Percentiles rank a stretch among this genome's conserved stretches.
phyloP scores from a whole-genome alignment of 2,888 invertebrate genomes.

The Mesorhabditis sp. region DNA sequence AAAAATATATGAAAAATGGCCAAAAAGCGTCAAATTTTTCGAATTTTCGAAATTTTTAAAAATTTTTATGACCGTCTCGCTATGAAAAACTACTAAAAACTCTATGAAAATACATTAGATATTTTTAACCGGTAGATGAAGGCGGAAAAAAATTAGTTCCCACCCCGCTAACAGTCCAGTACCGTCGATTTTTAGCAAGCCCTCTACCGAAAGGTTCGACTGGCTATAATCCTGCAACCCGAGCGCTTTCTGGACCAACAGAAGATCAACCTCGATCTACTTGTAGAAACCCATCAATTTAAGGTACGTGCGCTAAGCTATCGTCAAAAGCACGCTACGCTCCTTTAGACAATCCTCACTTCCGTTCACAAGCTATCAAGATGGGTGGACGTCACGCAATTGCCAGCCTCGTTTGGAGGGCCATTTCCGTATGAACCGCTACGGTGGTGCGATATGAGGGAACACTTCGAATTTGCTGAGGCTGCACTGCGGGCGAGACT shows the following conservation, averaged over 20 bases:
- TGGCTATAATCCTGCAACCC: slow-evolving; percentile 68
- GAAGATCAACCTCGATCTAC: slow-evolving; percentile 61
- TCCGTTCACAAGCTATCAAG: slow-evolving; percentile 70
- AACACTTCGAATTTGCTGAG: slow-evolving; percentile 60
- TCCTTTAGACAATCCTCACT: slow-evolving; percentile 70
- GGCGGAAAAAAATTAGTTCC: no score
- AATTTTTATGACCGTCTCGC: no score
- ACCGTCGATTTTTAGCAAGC: slow-evolving; percentile 35
- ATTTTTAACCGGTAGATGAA: no score
- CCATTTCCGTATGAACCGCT: slow-evolving; percentile 72
- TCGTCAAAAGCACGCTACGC: not conserved
- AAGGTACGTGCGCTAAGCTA: slow-evolving; percentile 29
- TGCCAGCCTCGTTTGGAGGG: slow-evolving; percentile 74
- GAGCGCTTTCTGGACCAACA: slow-evolving; percentile 77
- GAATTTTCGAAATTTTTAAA: not conserved
- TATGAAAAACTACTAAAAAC: no score
- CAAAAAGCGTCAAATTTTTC: not conserved
- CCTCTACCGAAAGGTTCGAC: slow-evolving; percentile 42
- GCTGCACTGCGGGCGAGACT: not conserved
- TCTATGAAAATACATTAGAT: no score
- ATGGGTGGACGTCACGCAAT: slow-evolving; percentile 70
- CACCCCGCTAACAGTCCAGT: not conserved
- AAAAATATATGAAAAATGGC: no score
- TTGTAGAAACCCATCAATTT: slow-evolving; percentile 49
- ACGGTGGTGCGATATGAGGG: slow-evolving; percentile 73